Evolutionary conservation across 2,797 vertebrate genomes (phyloP).

Genomic region (Ctenosaura bakeri): DNA sequence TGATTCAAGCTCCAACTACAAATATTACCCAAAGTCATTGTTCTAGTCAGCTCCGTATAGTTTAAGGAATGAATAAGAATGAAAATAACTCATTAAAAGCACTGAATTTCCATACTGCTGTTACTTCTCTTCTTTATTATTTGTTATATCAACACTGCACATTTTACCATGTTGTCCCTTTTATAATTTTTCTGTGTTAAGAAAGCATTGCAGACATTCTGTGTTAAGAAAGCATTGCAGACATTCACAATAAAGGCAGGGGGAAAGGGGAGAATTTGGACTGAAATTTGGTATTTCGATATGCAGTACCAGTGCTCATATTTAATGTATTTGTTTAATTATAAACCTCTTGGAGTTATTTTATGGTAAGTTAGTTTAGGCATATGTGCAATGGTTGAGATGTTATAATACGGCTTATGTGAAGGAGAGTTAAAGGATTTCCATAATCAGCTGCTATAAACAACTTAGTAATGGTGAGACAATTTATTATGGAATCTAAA

Average conservation of each 20-base stretch:
- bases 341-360: background rate
- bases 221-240: too few relatives aligned
- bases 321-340: background rate
- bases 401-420: background rate
- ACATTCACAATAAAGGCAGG: background rate
- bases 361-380: background rate
- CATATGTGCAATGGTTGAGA: background rate
- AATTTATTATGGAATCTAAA: background rate
- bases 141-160: background rate
- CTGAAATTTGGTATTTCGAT: background rate
- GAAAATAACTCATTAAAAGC: slow-evolving; percentile 6
- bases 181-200: too few relatives aligned
- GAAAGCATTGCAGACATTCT: too few relatives aligned
- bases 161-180: too few relatives aligned
- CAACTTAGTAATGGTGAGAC: background rate
- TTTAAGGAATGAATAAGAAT: background rate
- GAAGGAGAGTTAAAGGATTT: background rate
- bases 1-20: background rate
- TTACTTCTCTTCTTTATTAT: background rate
- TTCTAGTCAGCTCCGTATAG: background rate
- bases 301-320: too few relatives aligned
- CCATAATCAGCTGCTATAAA: background rate
- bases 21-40: background rate
- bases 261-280: background rate
- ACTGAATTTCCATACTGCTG: background rate